Percentiles rank a stretch among this genome's conserved stretches.
Conservation (phyloP, 2,888 invertebrate species). For the Andrena bucephala region DNA sequence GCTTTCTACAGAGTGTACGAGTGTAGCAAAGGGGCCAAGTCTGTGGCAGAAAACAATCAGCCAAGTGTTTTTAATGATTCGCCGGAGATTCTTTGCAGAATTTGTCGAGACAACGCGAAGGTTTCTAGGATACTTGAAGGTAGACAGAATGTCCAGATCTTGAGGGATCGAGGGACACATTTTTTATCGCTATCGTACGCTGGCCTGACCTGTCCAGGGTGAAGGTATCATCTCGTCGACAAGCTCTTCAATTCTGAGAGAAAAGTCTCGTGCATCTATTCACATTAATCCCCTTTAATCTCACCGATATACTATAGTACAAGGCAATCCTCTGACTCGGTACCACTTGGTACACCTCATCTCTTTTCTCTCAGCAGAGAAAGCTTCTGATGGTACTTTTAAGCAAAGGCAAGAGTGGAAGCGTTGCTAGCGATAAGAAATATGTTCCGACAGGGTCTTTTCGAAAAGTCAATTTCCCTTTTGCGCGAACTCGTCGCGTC, state of each 20-base stretch:
- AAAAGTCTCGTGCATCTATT: background rate
- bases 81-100: background rate
- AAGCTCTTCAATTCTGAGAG: background rate
- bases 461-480: too few species aligned
- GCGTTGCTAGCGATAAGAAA: background rate
- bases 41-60: background rate
- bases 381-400: constrained; percentile 23
- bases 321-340: background rate
- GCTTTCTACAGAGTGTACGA: too few species aligned
- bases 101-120: background rate
- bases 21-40: background rate
- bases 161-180: background rate
- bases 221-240: background rate
- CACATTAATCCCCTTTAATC: constrained; percentile 1
- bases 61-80: background rate
- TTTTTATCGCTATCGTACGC: background rate
- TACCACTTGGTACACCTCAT: background rate
- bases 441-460: background rate
- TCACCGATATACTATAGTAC: background rate
- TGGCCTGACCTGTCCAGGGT: background rate
- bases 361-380: background rate
- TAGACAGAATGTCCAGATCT: background rate
- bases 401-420: background rate
- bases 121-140: background rate
- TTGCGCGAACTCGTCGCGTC: background rate